phyloP scores from a whole-genome alignment of 2,113 vertebrate genomes.

The Odontesthes bonariensis region DNA sequence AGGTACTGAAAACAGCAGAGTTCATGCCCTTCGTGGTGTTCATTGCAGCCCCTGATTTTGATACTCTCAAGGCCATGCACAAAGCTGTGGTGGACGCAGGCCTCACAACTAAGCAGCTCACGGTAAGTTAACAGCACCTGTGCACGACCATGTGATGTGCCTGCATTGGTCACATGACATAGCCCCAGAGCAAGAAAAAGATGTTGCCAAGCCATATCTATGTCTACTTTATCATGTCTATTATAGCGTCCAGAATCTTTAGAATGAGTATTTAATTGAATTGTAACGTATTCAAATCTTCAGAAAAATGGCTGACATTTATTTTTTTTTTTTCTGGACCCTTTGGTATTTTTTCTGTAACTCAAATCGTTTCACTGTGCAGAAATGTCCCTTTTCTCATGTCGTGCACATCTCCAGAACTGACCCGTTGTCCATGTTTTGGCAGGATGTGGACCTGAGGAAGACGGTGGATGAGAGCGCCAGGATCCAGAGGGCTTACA shows the following conservation, averaged over 20 bases:
- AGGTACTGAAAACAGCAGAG: conserved; percentile 94
- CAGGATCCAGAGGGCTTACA: conserved; percentile 92
- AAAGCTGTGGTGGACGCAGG: conserved; percentile 96
- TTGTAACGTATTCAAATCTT: too few relatives aligned
- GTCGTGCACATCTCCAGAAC: neutral
- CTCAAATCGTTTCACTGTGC: too few relatives aligned
- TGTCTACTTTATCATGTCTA: too few relatives aligned
- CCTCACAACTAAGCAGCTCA: conserved; percentile 95
- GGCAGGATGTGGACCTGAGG: conserved; percentile 94
- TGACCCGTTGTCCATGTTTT: neutral
- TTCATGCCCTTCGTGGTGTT: conserved; percentile 99
- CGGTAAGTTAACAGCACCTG: conserved; percentile 80
- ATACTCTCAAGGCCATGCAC: conserved; percentile 94
- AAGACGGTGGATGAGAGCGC: conserved; percentile 98
- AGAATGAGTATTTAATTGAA: too few relatives aligned
- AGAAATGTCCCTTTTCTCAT: too few relatives aligned
- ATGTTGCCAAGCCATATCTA: too few relatives aligned
- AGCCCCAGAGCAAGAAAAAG: too few relatives aligned
- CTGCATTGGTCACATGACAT: too few relatives aligned
- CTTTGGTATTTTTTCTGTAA: too few relatives aligned
- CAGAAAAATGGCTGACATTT: too few relatives aligned
- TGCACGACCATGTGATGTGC: neutral
- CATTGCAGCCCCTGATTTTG: conserved; percentile 93
- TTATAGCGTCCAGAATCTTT: too few relatives aligned
- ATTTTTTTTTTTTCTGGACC: too few relatives aligned